A percentile compares a stretch with the other conserved stretches of the same genome.
Conservation (phyloP, 1,140 invertebrate genomes). For the Rhyacophila brunnea region DNA sequence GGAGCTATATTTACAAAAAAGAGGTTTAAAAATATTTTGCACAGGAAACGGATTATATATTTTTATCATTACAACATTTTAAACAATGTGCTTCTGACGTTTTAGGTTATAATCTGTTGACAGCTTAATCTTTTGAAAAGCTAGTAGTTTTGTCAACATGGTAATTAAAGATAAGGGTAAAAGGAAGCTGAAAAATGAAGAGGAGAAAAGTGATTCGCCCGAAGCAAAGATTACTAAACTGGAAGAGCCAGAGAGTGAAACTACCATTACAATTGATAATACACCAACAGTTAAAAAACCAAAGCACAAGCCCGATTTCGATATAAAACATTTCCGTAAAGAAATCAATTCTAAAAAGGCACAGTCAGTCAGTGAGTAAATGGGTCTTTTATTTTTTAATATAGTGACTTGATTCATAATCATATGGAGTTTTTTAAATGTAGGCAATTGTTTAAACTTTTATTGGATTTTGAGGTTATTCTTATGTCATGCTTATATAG, state of each 20-base stretch:
- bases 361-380: conserved; percentile 48
- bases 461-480: no score
- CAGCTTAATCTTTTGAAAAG: no score
- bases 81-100: no score
- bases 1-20: background rate
- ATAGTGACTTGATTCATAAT: no score
- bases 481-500: no score
- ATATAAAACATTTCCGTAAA: conserved; percentile 53
- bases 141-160: background rate
- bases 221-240: conserved; percentile 40
- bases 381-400: conserved; percentile 5
- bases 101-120: no score
- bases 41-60: no score
- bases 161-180: conserved; percentile 28
- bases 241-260: background rate
- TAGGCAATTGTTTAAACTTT: no score
- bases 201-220: conserved; percentile 31
- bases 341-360: conserved; percentile 43
- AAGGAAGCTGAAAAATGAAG: conserved; percentile 25
- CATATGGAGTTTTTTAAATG: no score
- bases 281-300: background rate
- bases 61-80: no score
- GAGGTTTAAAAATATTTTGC: no score
- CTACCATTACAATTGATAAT: background rate
- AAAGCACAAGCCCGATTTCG: conserved; percentile 38